Base-by-base conservation (phyloP, 1,140 invertebrate genomes). In the Bombus difficillimus region DNA sequence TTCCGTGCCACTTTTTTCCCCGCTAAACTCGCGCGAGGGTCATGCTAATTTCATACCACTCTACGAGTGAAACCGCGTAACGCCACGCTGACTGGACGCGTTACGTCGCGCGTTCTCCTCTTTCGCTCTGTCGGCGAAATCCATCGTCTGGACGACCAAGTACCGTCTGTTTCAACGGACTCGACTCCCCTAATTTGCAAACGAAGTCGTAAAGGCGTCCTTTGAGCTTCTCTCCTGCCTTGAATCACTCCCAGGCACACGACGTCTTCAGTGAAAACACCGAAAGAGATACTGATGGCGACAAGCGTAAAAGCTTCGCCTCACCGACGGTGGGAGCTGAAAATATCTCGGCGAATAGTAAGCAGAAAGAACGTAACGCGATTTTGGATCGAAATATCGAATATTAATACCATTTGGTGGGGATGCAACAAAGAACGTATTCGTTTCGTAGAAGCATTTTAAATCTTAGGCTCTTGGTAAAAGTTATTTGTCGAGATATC, bases 21-120 rank as follows among this genome's bases (percentile, higher is more conserved):
- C 10, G 41, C 34, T 69, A 57, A 78, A 57, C 28, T 13, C 18
- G 53, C 28, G 43, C 41, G 22, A 57, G 62, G 62, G 62, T 57
- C 81, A 57, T 32, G 74, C 64, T 83, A 78, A 83, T 83, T 77
- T 22, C 74, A 22, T 25, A 4, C 39, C 22, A 28, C 9, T 57
- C 9, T 0, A 0, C 71, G 34, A 64, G 62, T 32, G 73, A 83
- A 77, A 83, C 73, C 47, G 68, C n/a, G 47, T 59, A 53, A 71
- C 34, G 66, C 32, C 32, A 57, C 28, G 64, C 25, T 18, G 37
- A 69, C 39, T 25, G n/a, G 5, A 2, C 13, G n/a, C 62, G 62
- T 66, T 66, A 32, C 13, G n/a, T 66, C n/a, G 15, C 64, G 64
- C 8, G 64, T n/a, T 62, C 59, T 66, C 64, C 2, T 66, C 62